Percentiles rank a stretch among this genome's conserved stretches.
Conservation (phyloP, 2,888 invertebrate genomes). For the Nymphalis urticae region DNA sequence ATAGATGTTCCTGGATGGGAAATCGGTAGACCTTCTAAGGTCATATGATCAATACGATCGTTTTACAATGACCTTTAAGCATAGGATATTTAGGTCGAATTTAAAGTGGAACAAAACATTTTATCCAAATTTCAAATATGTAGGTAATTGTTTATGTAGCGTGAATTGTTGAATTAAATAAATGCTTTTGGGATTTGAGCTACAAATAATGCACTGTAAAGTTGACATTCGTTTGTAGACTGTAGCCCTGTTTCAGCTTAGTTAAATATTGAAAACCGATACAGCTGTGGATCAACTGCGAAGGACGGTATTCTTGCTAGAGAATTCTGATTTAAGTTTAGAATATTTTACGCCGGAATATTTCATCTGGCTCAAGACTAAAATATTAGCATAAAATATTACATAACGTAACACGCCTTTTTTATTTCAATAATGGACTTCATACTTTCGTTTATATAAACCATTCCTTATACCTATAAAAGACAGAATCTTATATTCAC, state of each 20-base stretch:
- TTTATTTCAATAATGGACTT: no score
- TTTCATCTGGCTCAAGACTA: no score
- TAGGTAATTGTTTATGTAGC: no score
- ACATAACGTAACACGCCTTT: no score
- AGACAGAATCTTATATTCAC: no score
- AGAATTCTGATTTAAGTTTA: background rate
- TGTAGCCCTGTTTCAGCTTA: background rate
- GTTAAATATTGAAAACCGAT: constrained; percentile 10
- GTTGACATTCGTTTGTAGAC: background rate
- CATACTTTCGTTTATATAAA: no score
- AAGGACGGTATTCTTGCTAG: constrained; percentile 3
- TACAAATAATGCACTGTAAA: background rate
- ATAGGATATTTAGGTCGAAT: background rate
- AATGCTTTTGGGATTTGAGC: background rate
- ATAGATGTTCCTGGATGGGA: no score
- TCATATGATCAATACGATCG: no score
- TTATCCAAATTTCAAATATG: no score
- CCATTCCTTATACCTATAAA: no score
- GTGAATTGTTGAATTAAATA: background rate
- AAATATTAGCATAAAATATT: no score
- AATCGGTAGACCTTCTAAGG: no score
- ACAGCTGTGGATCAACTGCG: background rate
- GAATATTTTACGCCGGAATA: background rate
- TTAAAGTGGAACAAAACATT: background rate
- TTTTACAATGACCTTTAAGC: constrained; percentile 1